phyloP scores from a whole-genome alignment of 2,113 vertebrate species.

The Phrynosoma blainvillii region DNA sequence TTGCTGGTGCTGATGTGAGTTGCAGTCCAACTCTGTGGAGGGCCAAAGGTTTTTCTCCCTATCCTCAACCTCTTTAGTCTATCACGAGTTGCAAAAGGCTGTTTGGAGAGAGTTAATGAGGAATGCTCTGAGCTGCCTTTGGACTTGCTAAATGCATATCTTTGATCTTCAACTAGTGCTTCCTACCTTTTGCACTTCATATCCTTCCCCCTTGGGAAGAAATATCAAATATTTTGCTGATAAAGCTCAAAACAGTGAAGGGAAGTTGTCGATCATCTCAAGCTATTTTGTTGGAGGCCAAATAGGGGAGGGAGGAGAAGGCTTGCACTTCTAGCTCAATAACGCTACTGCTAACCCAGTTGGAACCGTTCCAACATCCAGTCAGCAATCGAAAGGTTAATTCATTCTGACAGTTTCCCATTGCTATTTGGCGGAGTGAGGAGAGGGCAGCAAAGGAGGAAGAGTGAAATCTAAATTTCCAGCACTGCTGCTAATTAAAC shows the following conservation, averaged over 20 bases:
- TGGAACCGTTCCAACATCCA: background rate
- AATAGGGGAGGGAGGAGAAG: background rate
- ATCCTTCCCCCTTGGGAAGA: background rate
- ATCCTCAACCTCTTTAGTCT: background rate
- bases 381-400: background rate
- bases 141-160: background rate
- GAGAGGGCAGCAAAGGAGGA: background rate
- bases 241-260: background rate
- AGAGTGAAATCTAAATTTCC: background rate
- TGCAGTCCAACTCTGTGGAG: no score
- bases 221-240: background rate
- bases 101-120: background rate
- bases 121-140: background rate
- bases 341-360: no score
- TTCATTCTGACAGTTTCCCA: background rate
- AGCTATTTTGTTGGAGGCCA: background rate
- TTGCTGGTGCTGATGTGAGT: no score
- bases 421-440: background rate
- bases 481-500: background rate
- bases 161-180: background rate
- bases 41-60: no score
- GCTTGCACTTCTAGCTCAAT: background rate
- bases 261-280: background rate
- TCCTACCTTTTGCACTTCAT: background rate
- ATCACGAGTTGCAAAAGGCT: background rate